A percentile compares a stretch with the other conserved stretches of the same genome.
phyloP scores from a whole-genome alignment of 1,140 invertebrate genomes.

The Panagrolaimus sp. region DNA sequence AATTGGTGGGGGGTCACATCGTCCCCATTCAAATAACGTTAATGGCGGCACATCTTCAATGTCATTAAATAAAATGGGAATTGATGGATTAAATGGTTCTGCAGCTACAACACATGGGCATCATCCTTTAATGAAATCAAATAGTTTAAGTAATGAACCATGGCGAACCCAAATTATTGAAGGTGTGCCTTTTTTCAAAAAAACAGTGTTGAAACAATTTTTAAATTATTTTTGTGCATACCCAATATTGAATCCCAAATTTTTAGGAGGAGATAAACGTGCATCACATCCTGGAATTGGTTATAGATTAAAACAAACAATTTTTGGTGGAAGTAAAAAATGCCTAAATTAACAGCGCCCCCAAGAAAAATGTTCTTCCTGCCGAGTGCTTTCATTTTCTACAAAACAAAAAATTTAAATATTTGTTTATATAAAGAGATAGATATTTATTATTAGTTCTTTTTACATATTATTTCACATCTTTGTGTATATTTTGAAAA shows the following conservation, averaged over 20 bases:
- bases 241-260: too few relatives aligned
- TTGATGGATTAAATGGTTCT: neutral
- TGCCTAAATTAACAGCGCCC: neutral
- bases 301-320: slow-evolving; percentile 41
- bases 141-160: slow-evolving; percentile 48
- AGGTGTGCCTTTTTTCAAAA: neutral
- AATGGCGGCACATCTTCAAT: slow-evolving; percentile 23
- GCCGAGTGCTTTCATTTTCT: too few relatives aligned
- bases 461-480: too few relatives aligned
- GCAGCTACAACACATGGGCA: neutral
- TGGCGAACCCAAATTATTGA: slow-evolving; percentile 32
- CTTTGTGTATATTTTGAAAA: too few relatives aligned
- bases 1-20: slow-evolving; percentile 31
- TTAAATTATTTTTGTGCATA: too few relatives aligned
- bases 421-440: too few relatives aligned
- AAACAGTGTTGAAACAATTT: too few relatives aligned
- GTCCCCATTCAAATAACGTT: slow-evolving; percentile 9
- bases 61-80: slow-evolving; percentile 42
- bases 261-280: too few relatives aligned
- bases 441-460: too few relatives aligned
- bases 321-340: slow-evolving; percentile 36
- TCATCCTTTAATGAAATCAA: slow-evolving; percentile 23
- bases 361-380: too few relatives aligned
- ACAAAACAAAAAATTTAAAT: too few relatives aligned
- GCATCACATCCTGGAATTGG: slow-evolving; percentile 21